Evolutionary conservation across 2,797 vertebrate genomes (phyloP).

Genomic region (Aeoliscus strigatus): DNA sequence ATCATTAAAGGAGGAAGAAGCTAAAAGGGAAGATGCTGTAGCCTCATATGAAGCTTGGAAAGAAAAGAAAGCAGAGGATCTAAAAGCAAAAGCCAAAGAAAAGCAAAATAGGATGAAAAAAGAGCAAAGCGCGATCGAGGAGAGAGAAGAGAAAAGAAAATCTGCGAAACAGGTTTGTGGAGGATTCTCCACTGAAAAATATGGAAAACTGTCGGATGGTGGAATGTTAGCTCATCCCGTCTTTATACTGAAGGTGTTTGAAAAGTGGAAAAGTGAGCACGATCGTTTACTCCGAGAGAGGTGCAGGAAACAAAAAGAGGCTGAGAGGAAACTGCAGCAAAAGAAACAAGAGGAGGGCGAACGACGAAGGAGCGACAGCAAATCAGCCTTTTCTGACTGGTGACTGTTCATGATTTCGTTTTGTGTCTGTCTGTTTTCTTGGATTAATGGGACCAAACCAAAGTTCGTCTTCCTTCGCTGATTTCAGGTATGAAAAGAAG

Average conservation of each 20-base stretch:
- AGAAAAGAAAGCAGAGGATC: slow-evolving; percentile 77
- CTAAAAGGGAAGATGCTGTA: slow-evolving; percentile 81
- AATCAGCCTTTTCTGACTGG: slow-evolving; percentile 83
- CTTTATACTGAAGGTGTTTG: slow-evolving; percentile 79
- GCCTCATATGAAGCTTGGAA: slow-evolving; percentile 90
- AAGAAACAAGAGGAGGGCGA: slow-evolving; percentile 75
- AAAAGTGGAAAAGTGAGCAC: slow-evolving; percentile 87
- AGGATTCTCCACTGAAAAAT: not conserved
- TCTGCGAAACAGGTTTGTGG: slow-evolving; percentile 81
- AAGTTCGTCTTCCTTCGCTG: too few relatives aligned
- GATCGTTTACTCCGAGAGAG: slow-evolving; percentile 76
- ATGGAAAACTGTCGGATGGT: not conserved
- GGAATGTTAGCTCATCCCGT: slow-evolving; percentile 3
- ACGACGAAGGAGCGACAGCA: slow-evolving; percentile 77
- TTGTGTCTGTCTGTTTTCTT: too few relatives aligned
- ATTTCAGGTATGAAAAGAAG: slow-evolving; percentile 83
- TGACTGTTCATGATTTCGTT: slow-evolving; percentile 48
- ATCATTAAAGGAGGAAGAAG: slow-evolving; percentile 72
- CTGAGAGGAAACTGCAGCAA: slow-evolving; percentile 72
- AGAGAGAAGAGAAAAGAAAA: slow-evolving; percentile 74
- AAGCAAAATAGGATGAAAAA: slow-evolving; percentile 70
- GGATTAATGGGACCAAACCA: too few relatives aligned
- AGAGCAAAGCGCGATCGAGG: slow-evolving; percentile 70
- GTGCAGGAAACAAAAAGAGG: slow-evolving; percentile 71
- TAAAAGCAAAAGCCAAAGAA: slow-evolving; percentile 73